Conservation (phyloP, 1,140 invertebrate genomes). For the Heliconius hermathena region DNA sequence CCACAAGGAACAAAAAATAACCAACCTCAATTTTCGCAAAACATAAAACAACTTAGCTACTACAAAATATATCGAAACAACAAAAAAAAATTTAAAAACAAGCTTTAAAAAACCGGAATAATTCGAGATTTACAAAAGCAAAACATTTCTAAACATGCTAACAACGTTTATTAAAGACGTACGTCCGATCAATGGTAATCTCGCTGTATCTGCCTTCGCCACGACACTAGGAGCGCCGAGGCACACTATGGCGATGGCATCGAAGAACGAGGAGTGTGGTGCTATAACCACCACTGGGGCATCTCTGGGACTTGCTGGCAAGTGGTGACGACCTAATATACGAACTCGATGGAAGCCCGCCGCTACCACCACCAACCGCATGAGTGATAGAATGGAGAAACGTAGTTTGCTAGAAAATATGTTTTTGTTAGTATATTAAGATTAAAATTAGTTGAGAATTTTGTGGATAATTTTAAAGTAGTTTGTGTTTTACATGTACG, state of each 20-base stretch:
- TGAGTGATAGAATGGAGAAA: conserved; percentile 82
- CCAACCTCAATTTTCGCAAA: neutral
- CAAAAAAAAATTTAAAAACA: neutral
- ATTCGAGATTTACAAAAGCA: conserved; percentile 7
- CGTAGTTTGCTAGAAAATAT: conserved; percentile 80
- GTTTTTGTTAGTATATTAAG: conserved; percentile 32
- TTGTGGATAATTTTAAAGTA: no score
- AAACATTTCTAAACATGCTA: conserved; percentile 30
- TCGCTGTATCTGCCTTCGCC: conserved; percentile 90
- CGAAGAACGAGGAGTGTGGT: conserved; percentile 95
- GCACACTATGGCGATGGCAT: conserved; percentile 91
- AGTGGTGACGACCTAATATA: conserved; percentile 56
- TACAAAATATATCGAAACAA: neutral
- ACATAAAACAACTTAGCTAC: neutral
- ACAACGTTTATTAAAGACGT: conserved; percentile 60
- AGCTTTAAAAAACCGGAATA: neutral
- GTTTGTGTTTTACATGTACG: no score
- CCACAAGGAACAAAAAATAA: neutral
- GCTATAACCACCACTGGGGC: conserved; percentile 94
- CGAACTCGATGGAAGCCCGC: conserved; percentile 88
- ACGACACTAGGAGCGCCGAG: conserved; percentile 93
- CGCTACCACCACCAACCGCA: conserved; percentile 89
- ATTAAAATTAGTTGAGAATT: no score
- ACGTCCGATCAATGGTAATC: conserved; percentile 94
- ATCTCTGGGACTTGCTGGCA: conserved; percentile 78